Evolutionary conservation across 1,140 invertebrate species (phyloP), one percentile per base, ranked within the genome.

Genomic region (Eciton burchellii): DNA sequence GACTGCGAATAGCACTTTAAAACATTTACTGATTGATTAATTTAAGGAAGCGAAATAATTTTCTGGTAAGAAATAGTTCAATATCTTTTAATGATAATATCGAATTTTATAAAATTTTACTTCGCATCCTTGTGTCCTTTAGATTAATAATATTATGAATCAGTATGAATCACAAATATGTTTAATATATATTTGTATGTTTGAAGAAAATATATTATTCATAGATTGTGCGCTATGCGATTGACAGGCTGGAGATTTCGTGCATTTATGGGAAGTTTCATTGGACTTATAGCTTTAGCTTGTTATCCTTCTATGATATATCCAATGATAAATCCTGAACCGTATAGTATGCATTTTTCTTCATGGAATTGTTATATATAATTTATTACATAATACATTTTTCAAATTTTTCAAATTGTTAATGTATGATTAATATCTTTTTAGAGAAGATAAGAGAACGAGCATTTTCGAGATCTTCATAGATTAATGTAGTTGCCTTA

Each of bases 281-380:
- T 96, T 26, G 95, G 95, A 21, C 85, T 93, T 14, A 93, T 97
- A 54, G 94, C 94, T 43, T 3, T 94, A 43, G 93, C 95, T 0
- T 83, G 95, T 3, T 97, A 97, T 89, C 95, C 96, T 2, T 94
- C 96, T 74, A 94, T 96, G 24, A 94, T 97, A 68, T 92, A 94
- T 68, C 96, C 97, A 5, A 95, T 96, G 94, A 88, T 96, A 1
- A 94, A 97, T 92, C 91, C 95, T 52, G 94, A 96, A 19, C 94
- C 95, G 81, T 97, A 96, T 83, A 96, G 96, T 95, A 94, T 93
- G 93, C 92, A 54, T 63, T 19, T 79, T 70, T 54, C 3, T 26
- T 60, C 12, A 68, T 41, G 12, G 9, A 62, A 68, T 70, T 57
- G 29, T 57, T 29, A 29, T 29, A 49, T 0, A 41, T 1, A 21